Base-by-base conservation (phyloP, 2,797 vertebrate species). In the Rhinoraja longicauda region DNA sequence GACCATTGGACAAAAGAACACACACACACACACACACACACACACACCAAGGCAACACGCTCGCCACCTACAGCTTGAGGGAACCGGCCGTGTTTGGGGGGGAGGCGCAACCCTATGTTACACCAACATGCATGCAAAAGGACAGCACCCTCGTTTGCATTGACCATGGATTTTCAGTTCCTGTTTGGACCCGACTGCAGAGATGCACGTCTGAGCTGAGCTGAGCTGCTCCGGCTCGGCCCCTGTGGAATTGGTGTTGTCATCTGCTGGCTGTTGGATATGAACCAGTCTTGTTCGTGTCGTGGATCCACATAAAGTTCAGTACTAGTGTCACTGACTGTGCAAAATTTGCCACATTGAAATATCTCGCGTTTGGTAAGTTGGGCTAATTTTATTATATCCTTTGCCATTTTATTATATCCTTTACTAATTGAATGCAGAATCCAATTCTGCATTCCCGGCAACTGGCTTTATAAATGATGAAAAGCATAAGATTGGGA, bases 21-120 rank as follows among this genome's bases (percentile, higher is more conserved):
- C n/a, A n/a, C n/a, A n/a, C n/a, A n/a, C n/a, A n/a, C n/a, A n/a
- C n/a, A n/a, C n/a, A n/a, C n/a, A n/a, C n/a, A n/a, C n/a, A n/a
- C n/a, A n/a, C n/a, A n/a, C 8, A n/a, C 3, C 17, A 15, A 12
- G 70, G 70, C 36, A 15, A 6, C 70, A 29, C 2, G 90, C 4
- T 75, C 39, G 88, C 88, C 90, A 75, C 67, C 88, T 92, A 36
- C 90, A 73, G 90, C 17, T 13, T 29, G 90, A 1, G 90, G 36
- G 8, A 12, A 45, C 3, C 36, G 72, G 9, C 9, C 2, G 36
- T 9, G 8, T 21, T 12, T 45, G 45, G 45, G 45, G n/a, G 86
- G 21, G 1, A 21, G 53, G 59, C 4, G 82, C 19, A 19, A 8
- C 15, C 64, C 36, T 29, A 17, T 64, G n/a, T 6, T 17, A 15